Conservation (phyloP, 2,113 vertebrate genomes). For the Hypanus sabinus region DNA sequence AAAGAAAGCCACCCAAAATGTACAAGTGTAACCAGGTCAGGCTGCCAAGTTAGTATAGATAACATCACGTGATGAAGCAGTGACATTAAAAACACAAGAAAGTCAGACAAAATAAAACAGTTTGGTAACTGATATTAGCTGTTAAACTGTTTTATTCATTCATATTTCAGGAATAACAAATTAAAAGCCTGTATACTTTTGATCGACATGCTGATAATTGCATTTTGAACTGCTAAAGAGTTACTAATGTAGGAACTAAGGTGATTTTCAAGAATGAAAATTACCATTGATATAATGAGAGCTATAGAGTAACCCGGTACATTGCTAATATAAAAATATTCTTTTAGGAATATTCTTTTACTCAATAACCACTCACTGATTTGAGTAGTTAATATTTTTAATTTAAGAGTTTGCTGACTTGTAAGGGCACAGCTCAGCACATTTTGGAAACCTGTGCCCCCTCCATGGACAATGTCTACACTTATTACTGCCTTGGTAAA, state of each 20-base stretch:
- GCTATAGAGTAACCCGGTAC: neutral
- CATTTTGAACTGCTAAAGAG: slow-evolving; percentile 45
- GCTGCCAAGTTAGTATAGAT: too few species aligned
- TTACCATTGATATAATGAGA: slow-evolving; percentile 43
- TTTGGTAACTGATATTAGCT: slow-evolving; percentile 41
- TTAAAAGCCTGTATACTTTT: slow-evolving; percentile 41
- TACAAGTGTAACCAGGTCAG: too few species aligned
- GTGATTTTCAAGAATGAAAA: slow-evolving; percentile 44
- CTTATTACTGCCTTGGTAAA: too few species aligned
- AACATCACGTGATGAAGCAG: too few species aligned
- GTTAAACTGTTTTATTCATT: slow-evolving; percentile 39
- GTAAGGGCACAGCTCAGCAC: too few species aligned
- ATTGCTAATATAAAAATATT: neutral
- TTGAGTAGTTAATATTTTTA: neutral
- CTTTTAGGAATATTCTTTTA: neutral
- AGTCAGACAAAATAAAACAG: slow-evolving; percentile 42
- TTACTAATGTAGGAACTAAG: slow-evolving; percentile 39
- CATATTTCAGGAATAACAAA: slow-evolving; percentile 39
- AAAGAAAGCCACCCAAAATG: too few species aligned
- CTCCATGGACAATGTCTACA: too few species aligned
- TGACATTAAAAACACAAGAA: too few species aligned
- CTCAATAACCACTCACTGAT: neutral
- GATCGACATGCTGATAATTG: slow-evolving; percentile 40
- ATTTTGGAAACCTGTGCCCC: too few species aligned
- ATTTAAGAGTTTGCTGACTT: too few species aligned